Base-by-base conservation (phyloP, 2,888 invertebrate species). In the Melipona beecheii region DNA sequence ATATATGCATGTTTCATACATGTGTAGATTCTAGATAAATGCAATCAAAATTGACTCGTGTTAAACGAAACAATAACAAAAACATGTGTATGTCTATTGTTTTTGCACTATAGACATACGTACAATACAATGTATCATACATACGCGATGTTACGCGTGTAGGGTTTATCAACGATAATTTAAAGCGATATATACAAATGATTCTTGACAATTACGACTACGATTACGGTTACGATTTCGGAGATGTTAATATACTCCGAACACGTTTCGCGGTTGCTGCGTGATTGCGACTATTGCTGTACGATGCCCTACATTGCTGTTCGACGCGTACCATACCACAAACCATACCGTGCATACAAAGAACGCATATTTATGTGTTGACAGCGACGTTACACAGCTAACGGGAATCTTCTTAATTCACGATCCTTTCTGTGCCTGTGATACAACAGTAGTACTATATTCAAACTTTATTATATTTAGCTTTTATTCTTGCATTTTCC, bases 341-440 rank as follows among this genome's bases (percentile, higher is more conserved):
- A 11, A 43, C 43, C 11, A 43, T 52, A 43, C 49, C 65, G 17
- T 64, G 70, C 74, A 54, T 79, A 78, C 72, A 52, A 65, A 77
- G 15, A 31, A 52, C n/a, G n/a, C 60, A 49, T 66, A 21, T 21
- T 49, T 27, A 5, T 31, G 6, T 5, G 15, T 66, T 9, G 36
- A 24, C 24, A 11, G 43, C 54, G 19, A 68, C 13, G n/a, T n/a
- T 43, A 65, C 66, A 66, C 56, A 43, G 27, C 36, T 82, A 84
- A 84, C 84, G 75, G 81, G 76, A 76, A 54, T 54, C 31, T 65
- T 15, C 49, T 70, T 74, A 84, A 86, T 78, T 78, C 71, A 31
- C 43, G 19, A 71, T 78, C 68, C 71, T 72, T 71, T 49, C 27
- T 27, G 27, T 36, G 58, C 43, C 43, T 43, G 43, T 43, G 43